Conservation (phyloP, 2,888 invertebrate species). For the Yponomeuta plumbellus region DNA sequence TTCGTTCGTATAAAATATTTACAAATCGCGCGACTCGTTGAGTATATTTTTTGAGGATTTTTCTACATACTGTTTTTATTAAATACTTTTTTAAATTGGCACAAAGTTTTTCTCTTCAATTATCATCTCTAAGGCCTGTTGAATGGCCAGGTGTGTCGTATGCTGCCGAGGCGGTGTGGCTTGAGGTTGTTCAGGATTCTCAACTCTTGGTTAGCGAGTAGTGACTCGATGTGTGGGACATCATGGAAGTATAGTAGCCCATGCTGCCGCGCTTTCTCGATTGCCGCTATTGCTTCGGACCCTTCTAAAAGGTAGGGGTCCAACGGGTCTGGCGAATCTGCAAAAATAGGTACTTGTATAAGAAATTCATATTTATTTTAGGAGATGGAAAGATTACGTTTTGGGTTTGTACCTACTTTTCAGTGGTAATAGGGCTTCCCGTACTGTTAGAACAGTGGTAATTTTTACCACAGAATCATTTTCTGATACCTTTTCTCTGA, state of each 20-base stretch:
- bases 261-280: constrained; percentile 69
- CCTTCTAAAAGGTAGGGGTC: constrained; percentile 80
- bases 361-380: too few relatives aligned
- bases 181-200: constrained; percentile 76
- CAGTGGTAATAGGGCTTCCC: too few relatives aligned
- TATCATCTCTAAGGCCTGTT: constrained; percentile 50
- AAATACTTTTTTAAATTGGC: constrained; percentile 29
- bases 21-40: constrained; percentile 29
- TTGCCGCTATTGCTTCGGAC: constrained; percentile 73
- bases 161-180: constrained; percentile 77
- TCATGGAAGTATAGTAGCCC: constrained; percentile 79
- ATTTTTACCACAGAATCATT: too few relatives aligned
- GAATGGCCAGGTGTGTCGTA: constrained; percentile 78
- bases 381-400: neutral
- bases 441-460: too few relatives aligned
- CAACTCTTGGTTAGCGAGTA: constrained; percentile 78
- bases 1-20: neutral
- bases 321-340: constrained; percentile 35
- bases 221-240: constrained; percentile 78
- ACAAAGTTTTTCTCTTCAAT: constrained; percentile 11
- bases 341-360: too few relatives aligned
- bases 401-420: too few relatives aligned
- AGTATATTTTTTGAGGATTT: constrained; percentile 32
- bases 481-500: too few relatives aligned
- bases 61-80: constrained; percentile 23